Evolutionary conservation across 2,797 vertebrate species (phyloP).

Genomic region (Myotis planiceps): DNA sequence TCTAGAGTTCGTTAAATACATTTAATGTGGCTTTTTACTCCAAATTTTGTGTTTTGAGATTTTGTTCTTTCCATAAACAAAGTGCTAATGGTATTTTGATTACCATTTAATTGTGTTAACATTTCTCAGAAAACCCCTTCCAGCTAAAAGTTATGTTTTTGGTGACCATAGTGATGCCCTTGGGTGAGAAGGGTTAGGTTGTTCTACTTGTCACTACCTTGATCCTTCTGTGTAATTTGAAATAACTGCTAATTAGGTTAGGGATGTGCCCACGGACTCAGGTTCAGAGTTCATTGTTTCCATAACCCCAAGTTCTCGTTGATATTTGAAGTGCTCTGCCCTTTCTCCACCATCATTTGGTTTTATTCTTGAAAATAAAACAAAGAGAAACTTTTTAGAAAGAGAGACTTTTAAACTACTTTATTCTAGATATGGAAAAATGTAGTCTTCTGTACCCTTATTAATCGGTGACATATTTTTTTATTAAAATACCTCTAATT

Average conservation of each 20-base stretch:
- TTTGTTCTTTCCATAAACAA: neutral
- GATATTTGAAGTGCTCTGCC: slow-evolving; percentile 33
- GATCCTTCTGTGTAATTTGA: neutral
- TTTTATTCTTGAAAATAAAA: slow-evolving; percentile 42
- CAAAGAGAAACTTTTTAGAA: slow-evolving; percentile 27
- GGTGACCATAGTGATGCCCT: neutral
- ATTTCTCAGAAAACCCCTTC: neutral
- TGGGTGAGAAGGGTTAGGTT: slow-evolving; percentile 22
- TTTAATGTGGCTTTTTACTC: slow-evolving; percentile 29
- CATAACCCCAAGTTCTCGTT: slow-evolving; percentile 38
- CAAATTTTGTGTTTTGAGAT: neutral
- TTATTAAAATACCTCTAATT: slow-evolving; percentile 65
- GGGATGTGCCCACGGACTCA: neutral
- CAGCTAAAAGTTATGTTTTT: slow-evolving; percentile 35
- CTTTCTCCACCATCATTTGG: neutral
- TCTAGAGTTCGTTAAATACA: slow-evolving; percentile 4
- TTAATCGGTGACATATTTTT: slow-evolving; percentile 46
- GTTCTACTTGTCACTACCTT: slow-evolving; percentile 29
- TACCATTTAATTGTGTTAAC: slow-evolving; percentile 48
- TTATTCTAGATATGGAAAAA: slow-evolving; percentile 51
- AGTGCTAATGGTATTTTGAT: slow-evolving; percentile 40
- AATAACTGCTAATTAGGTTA: slow-evolving; percentile 34
- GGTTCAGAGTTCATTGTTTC: slow-evolving; percentile 12
- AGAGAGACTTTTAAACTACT: slow-evolving; percentile 33
- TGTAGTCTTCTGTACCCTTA: neutral